Base-by-base conservation (phyloP, 2,888 invertebrate species). In the Hirtodrosophila cameraria region DNA sequence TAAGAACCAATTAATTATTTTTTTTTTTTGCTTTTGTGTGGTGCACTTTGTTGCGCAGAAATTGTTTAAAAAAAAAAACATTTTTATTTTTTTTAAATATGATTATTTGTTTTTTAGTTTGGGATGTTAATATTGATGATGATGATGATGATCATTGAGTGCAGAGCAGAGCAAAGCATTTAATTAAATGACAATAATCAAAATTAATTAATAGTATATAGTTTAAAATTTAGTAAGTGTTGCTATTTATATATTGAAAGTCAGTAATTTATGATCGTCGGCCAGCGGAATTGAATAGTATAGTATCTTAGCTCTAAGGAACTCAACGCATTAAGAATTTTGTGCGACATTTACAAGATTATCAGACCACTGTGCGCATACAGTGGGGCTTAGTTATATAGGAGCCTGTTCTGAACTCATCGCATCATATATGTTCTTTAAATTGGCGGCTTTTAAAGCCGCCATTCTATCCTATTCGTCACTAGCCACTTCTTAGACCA, bases 131-230 rank as follows among this genome's bases (percentile, higher is more conserved):
- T n/a, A n/a, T n/a, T n/a, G n/a, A n/a, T n/a, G n/a, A n/a, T n/a
- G n/a, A n/a, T n/a, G n/a, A n/a, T 90, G 90, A 90, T 90, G 89
- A 89, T 90, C 88, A 90, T 89, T 88, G 78, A 74, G 66, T 75
- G 73, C 70, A 72, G 78, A 87, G 78, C 82, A 67, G 72, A 61
- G 49, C 65, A 69, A 20, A 67, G 58, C 59, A 63, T 59, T 61
- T 63, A 43, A 30, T 53, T 52, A 41, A 65, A 65, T 39, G 33
- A 35, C 49, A 23, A n/a, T n/a, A n/a, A n/a, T 7, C 11, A 27
- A 36, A 20, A 43, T 42, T 15, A 27, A 41, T 58, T 36, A 42
- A 57, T 30, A 28, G 38, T 41, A 53, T 27, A 42, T 49, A 58
- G 43, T 28, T 7, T 45, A 43, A 16, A 33, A 15, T 23, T 31